Evolutionary conservation across 2,797 vertebrate genomes (phyloP).

Genomic region (Onychomys arenicola): DNA sequence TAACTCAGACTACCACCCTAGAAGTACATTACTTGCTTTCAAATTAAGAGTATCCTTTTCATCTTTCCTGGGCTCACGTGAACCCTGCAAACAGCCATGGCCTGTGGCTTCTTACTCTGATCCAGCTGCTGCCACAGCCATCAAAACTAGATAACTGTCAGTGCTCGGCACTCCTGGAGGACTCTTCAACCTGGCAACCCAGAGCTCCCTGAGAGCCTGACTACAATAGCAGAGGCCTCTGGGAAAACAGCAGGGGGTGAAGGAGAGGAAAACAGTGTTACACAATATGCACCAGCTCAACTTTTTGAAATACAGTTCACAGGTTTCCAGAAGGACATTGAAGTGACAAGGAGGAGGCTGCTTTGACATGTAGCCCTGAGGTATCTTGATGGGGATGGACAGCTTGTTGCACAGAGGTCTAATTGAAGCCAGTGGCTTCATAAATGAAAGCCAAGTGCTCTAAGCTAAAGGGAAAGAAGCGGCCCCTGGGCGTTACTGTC

Average conservation of each 20-base stretch:
- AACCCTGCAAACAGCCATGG: not conserved
- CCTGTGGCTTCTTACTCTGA: not conserved
- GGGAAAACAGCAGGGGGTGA: not conserved
- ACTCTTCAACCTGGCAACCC: not conserved
- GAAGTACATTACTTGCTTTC: not conserved
- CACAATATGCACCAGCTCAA: slow-evolving; percentile 26
- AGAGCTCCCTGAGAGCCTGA: not conserved
- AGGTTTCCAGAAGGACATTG: slow-evolving; percentile 42
- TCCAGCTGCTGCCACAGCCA: not conserved
- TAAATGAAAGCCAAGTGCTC: slow-evolving; percentile 75
- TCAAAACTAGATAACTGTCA: not conserved
- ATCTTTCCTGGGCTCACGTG: not conserved
- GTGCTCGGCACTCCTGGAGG: not conserved
- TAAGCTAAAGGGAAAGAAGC: slow-evolving; percentile 56
- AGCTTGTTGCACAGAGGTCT: slow-evolving; percentile 72
- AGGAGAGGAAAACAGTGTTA: not conserved
- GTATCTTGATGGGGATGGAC: slow-evolving; percentile 77
- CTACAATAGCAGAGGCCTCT: slow-evolving; percentile 14
- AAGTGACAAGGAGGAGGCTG: slow-evolving; percentile 58
- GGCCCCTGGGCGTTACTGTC: slow-evolving; percentile 51
- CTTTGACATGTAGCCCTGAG: slow-evolving; percentile 63
- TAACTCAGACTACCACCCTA: not conserved
- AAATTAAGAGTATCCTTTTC: not conserved
- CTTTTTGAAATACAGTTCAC: slow-evolving; percentile 56
- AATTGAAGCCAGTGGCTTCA: slow-evolving; percentile 77